Base-by-base conservation (phyloP, 2,113 vertebrate species). In the Thomomys bottae region DNA sequence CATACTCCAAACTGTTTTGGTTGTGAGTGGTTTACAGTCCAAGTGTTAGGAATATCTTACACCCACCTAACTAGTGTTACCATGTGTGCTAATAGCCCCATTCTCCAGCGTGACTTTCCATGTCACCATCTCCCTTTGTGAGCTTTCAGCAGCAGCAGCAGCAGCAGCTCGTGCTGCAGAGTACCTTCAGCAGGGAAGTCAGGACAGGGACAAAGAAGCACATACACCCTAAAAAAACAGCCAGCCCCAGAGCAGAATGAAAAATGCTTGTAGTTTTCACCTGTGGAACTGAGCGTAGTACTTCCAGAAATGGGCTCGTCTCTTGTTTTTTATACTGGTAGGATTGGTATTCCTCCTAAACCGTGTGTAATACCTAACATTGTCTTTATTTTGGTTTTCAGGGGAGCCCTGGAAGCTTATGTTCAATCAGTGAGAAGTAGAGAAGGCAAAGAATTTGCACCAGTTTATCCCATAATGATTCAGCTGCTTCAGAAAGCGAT, bases 391-490 rank as follows among this genome's bases (percentile, higher is more conserved):
- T 92, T 94, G 76, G 38, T 94, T 96, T 93, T 28, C 78, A 99
- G 99, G 38, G 99, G 98, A 0, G 98, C 99, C 12, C 96, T 99
- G 96, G 99, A 99, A 97, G 99, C 99, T 59, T 99, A 99, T 0
- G 99, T 99, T 64, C 99, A 99, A 75, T 98, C 98, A 0, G 99
- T 99, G n/a, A 97, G 98, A 97, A 97, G 98, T 0, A 98, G 99
- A 94, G 98, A 99, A 94, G 99, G 98, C 59, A 99, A 98, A 96
- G 99, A 99, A 96, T 99, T 99, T 90, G 98, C 99, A 12, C 98
- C 99, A 0, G 98, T 99, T 85, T 99, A 99, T 94, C 99, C 99
- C 92, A 98, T 99, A 84, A 99, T 99, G 99, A 93, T 99, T 79
- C 99, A 99, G 95, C 97, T 99, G 93, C 97, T 99, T 84, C 99